Base-by-base conservation (phyloP, 2,888 invertebrate species). In the Laothoe populi region DNA sequence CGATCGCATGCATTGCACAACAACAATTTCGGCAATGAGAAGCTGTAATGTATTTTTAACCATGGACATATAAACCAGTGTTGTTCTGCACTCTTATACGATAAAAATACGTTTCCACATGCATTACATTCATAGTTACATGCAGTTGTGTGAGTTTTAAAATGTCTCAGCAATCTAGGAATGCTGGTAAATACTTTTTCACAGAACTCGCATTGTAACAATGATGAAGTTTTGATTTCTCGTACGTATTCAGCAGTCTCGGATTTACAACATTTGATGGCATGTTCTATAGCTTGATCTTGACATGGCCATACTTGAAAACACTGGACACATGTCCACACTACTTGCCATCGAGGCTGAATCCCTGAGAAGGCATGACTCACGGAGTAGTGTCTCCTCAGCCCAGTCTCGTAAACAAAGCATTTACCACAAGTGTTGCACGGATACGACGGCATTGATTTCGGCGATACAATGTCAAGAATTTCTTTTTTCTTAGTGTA, bases 41-140 rank as follows among this genome's bases (percentile, higher is more conserved):
- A 93, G 64, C 72, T 82, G 64, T 92, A 92, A 66, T 78, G 83
- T 64, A 79, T 75, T 67, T 85, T 84, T 46, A 88, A 66, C 91
- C 92, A 92, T 31, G 85, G 82, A 66, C 93, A 93, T 24, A 77
- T 59, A 3, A 78, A 62, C 92, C 92, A 93, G 67, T 93, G 93
- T 60, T 87, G 84, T 68, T 91, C 87, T 19, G 88, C 92, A 53
- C 69, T 73, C 72, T 84, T 88, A 67, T 87, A 93, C 23, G 88
- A 89, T 13, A 72, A 62, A 71, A 93, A 93, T 45, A 78, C 68
- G 53, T 83, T 76, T 63, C 80, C 78, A 66, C 93, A 93, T 66
- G 94, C 93, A 63, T 90, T 90, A 77, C 96, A 96, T 75, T 94
- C 94, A 82, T 95, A 95, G 76, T 95, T 95, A 77, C 93, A 94